Percentiles rank a stretch among this genome's conserved stretches.
Conservation (phyloP, 1,140 invertebrate species). For the Dysdera silvatica region DNA sequence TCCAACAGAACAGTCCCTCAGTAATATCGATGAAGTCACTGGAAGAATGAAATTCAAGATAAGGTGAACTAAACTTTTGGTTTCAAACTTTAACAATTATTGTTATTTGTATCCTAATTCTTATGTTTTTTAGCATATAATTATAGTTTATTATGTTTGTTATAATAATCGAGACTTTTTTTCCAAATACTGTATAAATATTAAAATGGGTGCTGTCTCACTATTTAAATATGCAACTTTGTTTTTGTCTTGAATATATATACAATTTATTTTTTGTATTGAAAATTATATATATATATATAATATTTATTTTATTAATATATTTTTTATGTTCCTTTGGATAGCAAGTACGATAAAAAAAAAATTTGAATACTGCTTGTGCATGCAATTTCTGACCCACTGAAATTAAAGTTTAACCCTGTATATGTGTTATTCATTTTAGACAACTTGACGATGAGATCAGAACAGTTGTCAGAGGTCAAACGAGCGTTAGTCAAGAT, state of each 20-base stretch:
- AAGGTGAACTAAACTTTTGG: too few relatives aligned
- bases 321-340: not conserved
- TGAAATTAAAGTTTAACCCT: not conserved
- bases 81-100: too few relatives aligned
- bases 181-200: too few relatives aligned
- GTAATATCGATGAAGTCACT: conserved; percentile 91
- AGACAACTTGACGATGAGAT: conserved; percentile 66
- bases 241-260: too few relatives aligned
- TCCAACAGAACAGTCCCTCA: conserved; percentile 93
- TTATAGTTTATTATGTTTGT: too few relatives aligned
- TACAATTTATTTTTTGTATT: not conserved
- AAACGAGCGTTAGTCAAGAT: conserved; percentile 34
- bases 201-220: too few relatives aligned
- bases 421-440: not conserved
- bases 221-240: too few relatives aligned
- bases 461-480: conserved; percentile 59
- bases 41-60: conserved; percentile 71
- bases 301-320: not conserved
- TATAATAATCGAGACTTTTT: too few relatives aligned
- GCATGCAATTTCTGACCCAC: not conserved
- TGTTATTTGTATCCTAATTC: too few relatives aligned
- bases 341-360: not conserved
- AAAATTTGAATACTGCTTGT: not conserved
- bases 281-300: not conserved
- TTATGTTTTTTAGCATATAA: too few relatives aligned